These are phyloP conservation scores for Dipodomys merriami DNA, from an alignment of 2,113 vertebrate genomes.

Conservation along the genomic window DNA sequence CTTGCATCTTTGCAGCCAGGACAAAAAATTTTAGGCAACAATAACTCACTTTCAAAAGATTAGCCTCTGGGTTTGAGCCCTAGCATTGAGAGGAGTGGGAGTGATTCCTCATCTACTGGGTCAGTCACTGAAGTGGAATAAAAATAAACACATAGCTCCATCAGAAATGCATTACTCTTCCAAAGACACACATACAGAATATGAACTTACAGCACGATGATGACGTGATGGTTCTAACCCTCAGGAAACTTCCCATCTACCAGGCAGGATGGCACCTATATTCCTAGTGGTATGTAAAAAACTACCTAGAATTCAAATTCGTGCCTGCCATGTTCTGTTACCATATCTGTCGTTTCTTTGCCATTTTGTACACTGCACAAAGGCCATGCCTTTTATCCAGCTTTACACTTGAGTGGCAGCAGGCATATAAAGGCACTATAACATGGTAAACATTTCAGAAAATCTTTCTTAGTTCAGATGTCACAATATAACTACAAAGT, in stretches of 20 bases:
- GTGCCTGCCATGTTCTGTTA: neutral
- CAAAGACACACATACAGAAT: neutral
- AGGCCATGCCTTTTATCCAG: neutral
- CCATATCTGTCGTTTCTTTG: neutral
- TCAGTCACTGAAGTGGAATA: slow-evolving; percentile 17
- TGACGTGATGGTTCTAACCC: neutral
- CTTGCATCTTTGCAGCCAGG: neutral
- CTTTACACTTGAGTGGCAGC: neutral
- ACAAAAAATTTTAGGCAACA: slow-evolving; percentile 18
- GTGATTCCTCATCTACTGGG: neutral
- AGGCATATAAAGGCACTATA: neutral
- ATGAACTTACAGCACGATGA: neutral
- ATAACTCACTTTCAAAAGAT: slow-evolving; percentile 13
- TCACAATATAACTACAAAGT: slow-evolving; percentile 27
- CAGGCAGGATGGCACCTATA: neutral
- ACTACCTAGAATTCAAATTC: slow-evolving; percentile 1
- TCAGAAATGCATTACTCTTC: slow-evolving; percentile 18
- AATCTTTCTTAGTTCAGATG: slow-evolving; percentile 46
- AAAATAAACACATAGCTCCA: neutral
- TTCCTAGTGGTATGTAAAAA: neutral
- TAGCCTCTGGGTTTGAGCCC: neutral
- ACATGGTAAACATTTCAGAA: neutral
- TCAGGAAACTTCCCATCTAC: slow-evolving; percentile 16
- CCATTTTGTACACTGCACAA: neutral
- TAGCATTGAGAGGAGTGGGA: neutral